Evolutionary conservation across 2,113 vertebrate genomes (phyloP).

Genomic region (Coryphaenoides rupestris): DNA sequence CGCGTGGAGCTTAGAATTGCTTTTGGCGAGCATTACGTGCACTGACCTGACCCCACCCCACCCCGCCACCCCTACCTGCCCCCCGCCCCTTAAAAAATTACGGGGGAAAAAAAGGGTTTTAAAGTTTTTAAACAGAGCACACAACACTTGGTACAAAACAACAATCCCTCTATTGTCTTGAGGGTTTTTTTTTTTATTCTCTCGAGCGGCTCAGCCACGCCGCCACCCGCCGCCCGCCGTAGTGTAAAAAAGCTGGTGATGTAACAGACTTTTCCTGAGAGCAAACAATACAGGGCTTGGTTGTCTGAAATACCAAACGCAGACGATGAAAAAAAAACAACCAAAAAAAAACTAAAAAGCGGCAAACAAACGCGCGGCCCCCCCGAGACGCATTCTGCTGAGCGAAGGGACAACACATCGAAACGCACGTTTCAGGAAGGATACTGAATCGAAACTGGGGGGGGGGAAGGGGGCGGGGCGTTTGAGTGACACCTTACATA

Average conservation of each 20-base stretch:
- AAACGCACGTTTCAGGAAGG: constrained; percentile 16
- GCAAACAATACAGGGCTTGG: constrained; percentile 24
- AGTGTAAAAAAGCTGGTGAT: constrained; percentile 30
- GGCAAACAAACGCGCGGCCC: constrained; percentile 7
- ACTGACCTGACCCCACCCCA: too few species aligned
- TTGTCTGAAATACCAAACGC: constrained; percentile 3
- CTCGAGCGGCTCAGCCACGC: constrained; percentile 19
- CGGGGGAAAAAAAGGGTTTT: too few species aligned
- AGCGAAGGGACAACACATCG: constrained; percentile 9
- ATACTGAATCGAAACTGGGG: too few species aligned
- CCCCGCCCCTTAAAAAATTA: too few species aligned
- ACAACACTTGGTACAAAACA: constrained; percentile 7
- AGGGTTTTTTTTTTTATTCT: too few species aligned
- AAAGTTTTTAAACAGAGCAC: neutral
- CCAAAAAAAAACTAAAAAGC: too few species aligned
- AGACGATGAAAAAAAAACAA: neutral
- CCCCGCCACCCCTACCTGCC: too few species aligned
- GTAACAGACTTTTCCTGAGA: constrained; percentile 60
- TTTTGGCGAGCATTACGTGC: too few species aligned
- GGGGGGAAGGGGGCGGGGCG: neutral
- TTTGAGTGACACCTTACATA: neutral
- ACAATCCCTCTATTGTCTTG: constrained; percentile 25
- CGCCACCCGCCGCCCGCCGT: too few species aligned
- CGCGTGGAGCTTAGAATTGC: too few species aligned
- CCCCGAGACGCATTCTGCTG: neutral